Percentiles rank a stretch among this genome's conserved stretches.
Conservation (phyloP, 2,888 invertebrate genomes). For the Pharmacophagus antenor region DNA sequence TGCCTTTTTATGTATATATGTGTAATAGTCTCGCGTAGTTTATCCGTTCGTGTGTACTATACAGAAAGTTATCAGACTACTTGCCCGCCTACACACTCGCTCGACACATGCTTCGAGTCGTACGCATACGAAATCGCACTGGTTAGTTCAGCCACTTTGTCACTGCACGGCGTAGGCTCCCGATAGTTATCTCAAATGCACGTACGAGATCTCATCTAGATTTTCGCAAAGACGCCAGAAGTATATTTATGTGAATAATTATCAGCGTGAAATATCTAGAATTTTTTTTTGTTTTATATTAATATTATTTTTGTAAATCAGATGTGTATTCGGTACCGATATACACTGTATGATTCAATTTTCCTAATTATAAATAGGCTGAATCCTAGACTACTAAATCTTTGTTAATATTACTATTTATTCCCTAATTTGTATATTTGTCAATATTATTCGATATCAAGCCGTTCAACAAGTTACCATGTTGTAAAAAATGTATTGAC, state of each 20-base stretch:
- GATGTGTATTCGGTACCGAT: too few species aligned
- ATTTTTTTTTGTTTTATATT: too few species aligned
- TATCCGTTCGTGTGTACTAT: constrained; percentile 11
- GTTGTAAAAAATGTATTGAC: too few species aligned
- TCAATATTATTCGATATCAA: too few species aligned
- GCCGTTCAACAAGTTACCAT: too few species aligned
- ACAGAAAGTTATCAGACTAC: constrained; percentile 13
- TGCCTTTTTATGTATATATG: too few species aligned
- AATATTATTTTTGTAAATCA: too few species aligned
- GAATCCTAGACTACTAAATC: too few species aligned
- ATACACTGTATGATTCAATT: too few species aligned
- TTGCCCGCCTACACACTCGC: constrained; percentile 27
- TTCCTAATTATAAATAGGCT: too few species aligned
- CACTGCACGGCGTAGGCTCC: constrained; percentile 20
- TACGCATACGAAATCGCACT: constrained; percentile 41
- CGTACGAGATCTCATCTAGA: constrained; percentile 16
- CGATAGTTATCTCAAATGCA: constrained; percentile 23
- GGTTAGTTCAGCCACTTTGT: constrained; percentile 38
- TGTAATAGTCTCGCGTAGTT: constrained; percentile 1
- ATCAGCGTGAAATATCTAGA: background rate
- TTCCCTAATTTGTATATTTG: too few species aligned
- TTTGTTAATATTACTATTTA: too few species aligned
- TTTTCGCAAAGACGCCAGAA: constrained; percentile 8
- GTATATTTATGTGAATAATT: constrained; percentile 11
- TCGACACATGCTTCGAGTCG: constrained; percentile 37